Evolutionary conservation across 2,888 invertebrate species (phyloP), one percentile per base, ranked within the genome.

Genomic region (Pollenia amentaria): DNA sequence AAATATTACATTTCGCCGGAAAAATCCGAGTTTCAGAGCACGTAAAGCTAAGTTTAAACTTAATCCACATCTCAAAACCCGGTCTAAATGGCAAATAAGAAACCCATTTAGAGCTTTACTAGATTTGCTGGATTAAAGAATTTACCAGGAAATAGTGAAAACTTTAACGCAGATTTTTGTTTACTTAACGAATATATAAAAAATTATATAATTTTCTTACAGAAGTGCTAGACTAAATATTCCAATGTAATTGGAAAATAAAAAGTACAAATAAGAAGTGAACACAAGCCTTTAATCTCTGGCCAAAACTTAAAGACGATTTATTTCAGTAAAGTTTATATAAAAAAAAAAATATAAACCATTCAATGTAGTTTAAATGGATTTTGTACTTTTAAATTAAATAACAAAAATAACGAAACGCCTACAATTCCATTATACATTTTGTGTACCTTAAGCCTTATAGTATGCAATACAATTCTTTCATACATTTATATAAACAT

Each of bases 271-370:
- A 2, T 9, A 55, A 38, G 6, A 29, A 29, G 6, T 29, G 29
- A 3, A 29, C 29, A 29, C 29, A 29, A 29, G 29, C 29, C 29
- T 29, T 29, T 29, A 29, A 29, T 3, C 29, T 6, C 29, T 29
- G 29, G 29, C 29, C 29, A 29, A 29, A 29, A 6, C 6, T 29
- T 6, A 29, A 14, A n/a, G 38, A 60, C 57, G 38, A 55, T 38
- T 38, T 60, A 60, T n/a, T 60, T 38, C 42, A 38, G 40, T 40
- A 16, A 62, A 42, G 16, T 62, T 62, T 62, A 16, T 21, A 18
- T 55, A 55, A 6, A 11, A 18, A 12, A 55, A 55, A 55, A 21
- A 62, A 14, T 8, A 16, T 10, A 62, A 14, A 60, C 4, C n/a
- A 14, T 29, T 38, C 14, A 1, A n/a, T 55, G 12, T 11, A 55